Conservation (phyloP, 2,797 vertebrate genomes). For the Ceyx erithaca region DNA sequence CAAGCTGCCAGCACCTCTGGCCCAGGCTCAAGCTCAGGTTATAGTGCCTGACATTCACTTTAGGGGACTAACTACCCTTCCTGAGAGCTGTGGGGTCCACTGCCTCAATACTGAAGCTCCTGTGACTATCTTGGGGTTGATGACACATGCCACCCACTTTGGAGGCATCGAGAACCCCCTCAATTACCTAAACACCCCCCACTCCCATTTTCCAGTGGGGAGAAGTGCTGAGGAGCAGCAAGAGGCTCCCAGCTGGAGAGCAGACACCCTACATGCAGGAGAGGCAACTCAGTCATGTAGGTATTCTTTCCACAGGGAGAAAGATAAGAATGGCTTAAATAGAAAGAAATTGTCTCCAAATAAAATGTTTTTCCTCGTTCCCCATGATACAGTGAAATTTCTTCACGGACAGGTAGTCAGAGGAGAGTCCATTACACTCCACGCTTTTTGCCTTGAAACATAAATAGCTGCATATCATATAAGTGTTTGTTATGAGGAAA, state of each 20-base stretch:
- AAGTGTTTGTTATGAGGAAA: slow-evolving; percentile 73
- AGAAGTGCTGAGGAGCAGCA: neutral
- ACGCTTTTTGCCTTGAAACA: slow-evolving; percentile 64
- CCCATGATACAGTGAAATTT: slow-evolving; percentile 11
- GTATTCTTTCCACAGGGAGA: neutral
- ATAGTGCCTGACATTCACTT: fast-evolving
- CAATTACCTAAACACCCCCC: neutral
- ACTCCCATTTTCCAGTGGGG: fast-evolving
- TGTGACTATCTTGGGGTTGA: neutral
- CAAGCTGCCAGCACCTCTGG: fast-evolving
- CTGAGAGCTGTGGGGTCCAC: neutral
- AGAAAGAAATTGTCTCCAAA: neutral
- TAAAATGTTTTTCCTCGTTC: slow-evolving; percentile 15
- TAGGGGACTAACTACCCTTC: neutral
- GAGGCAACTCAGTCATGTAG: neutral
- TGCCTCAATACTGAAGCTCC: neutral
- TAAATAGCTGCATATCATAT: slow-evolving; percentile 63
- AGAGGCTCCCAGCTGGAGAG: neutral
- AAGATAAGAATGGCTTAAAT: neutral
- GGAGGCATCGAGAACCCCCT: neutral
- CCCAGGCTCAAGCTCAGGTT: neutral
- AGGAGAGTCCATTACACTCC: slow-evolving; percentile 45
- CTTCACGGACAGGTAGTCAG: slow-evolving; percentile 42
- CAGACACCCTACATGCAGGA: neutral
- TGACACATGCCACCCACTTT: fast-evolving